Percentiles rank a stretch among this genome's conserved stretches.
Conservation (phyloP, 2,888 invertebrate genomes). For the Agriopis aurantiaria region DNA sequence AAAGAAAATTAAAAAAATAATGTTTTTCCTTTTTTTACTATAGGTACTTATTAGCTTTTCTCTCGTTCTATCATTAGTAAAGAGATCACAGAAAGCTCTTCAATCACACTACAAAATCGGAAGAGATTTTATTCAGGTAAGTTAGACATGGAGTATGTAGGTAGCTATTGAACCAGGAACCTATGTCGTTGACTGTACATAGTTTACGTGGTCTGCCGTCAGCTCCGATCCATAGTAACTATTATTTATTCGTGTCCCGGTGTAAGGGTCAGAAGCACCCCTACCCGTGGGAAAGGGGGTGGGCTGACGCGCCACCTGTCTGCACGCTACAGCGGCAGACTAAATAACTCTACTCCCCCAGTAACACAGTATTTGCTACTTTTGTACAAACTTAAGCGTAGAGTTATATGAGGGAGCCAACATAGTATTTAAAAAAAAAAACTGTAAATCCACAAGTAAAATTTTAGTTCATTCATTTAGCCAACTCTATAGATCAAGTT, state of each 20-base stretch:
- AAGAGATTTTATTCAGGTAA: too few species aligned
- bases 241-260: not conserved
- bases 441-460: not conserved
- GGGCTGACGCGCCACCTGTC: conserved; percentile 20
- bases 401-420: not conserved
- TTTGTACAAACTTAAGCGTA: not conserved
- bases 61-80: too few species aligned
- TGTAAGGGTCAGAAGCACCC: not conserved
- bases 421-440: not conserved
- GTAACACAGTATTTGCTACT: not conserved
- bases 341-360: conserved; percentile 2
- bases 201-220: not conserved
- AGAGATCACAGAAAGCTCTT: too few species aligned
- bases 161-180: too few species aligned
- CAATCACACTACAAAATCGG: too few species aligned
- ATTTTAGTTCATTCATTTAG: not conserved
- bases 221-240: not conserved
- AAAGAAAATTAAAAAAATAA: too few species aligned
- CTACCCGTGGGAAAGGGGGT: conserved; percentile 19
- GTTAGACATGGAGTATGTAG: too few species aligned
- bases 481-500: not conserved
- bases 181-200: not conserved
- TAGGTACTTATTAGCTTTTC: too few species aligned
- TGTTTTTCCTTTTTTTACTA: too few species aligned
- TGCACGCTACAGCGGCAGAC: conserved; percentile 17